phyloP scores from a whole-genome alignment of 2,888 invertebrate genomes.

The Orthosia gracilis region DNA sequence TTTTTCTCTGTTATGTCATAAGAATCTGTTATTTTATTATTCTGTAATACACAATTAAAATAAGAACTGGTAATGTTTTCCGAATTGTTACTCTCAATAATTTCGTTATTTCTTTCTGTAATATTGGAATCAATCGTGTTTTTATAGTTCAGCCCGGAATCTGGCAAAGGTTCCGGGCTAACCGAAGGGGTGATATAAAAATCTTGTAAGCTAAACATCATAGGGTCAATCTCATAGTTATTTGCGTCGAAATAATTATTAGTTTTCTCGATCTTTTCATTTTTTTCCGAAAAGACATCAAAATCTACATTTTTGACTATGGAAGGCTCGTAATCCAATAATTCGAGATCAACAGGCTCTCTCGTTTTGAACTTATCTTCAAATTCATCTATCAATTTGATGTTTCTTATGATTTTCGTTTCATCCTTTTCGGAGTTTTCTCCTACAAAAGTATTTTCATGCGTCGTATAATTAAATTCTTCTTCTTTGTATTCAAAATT shows the following conservation, averaged over 20 bases:
- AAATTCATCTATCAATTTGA: slow-evolving; percentile 58
- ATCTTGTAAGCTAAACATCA: slow-evolving; percentile 23
- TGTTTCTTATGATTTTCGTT: slow-evolving; percentile 66
- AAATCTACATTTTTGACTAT: background rate
- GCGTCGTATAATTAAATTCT: slow-evolving; percentile 1
- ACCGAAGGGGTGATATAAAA: slow-evolving; percentile 20
- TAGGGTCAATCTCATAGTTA: background rate
- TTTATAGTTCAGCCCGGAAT: background rate
- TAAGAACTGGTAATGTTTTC: background rate
- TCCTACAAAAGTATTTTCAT: background rate
- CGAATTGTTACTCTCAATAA: rapidly evolving
- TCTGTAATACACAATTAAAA: background rate
- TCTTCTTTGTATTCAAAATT: background rate
- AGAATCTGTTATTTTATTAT: background rate
- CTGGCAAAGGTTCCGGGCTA: background rate
- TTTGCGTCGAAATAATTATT: background rate
- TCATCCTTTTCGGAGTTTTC: slow-evolving; percentile 23
- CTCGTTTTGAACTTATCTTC: slow-evolving; percentile 57
- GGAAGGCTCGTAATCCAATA: slow-evolving; percentile 43
- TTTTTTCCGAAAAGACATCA: slow-evolving; percentile 1
- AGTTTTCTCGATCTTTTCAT: background rate
- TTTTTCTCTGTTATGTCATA: background rate
- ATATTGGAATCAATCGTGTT: background rate
- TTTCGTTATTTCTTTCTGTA: background rate
- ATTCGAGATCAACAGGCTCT: slow-evolving; percentile 47